Base-by-base conservation (phyloP, 2,797 vertebrate genomes). In the Paramormyrops hopkinsi region DNA sequence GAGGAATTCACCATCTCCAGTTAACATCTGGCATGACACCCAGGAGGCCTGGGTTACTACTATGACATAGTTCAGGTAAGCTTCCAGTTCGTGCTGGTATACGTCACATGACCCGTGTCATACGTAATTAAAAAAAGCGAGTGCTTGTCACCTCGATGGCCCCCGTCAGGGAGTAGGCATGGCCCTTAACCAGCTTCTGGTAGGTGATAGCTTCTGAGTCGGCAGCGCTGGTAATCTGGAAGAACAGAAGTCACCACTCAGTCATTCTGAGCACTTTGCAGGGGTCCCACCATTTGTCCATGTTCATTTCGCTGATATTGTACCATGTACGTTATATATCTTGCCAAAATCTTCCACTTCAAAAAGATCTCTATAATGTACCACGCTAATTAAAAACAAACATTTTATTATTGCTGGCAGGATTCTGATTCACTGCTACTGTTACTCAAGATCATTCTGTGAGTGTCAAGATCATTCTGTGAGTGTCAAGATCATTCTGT, bases 101-200 rank as follows among this genome's bases (percentile, higher is more conserved):
- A 37, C 11, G 4, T 73, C 65, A 73, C 12, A 73, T 53, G 25
- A 33, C n/a, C 9, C 2, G 0, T 19, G 46, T 25, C 89, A 93
- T 22, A 22, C 8, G 62, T 11, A 50, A 50, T 8, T 29, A 50
- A 37, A 8, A 8, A 11, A 37, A 12, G 46, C 41, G 1, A 41
- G 11, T 19, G 53, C n/a, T 14, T 37, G 12, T 25, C 91, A 96
- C 96, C 95, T 96, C 93, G 44, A 92, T 90, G 65, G 94, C 95
- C 11, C 94, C 95, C 0, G 96, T 97, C 85, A 97, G 88, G n/a
- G 96, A 96, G 90, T 97, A 97, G 2, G 96, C 96, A 41, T 97
- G 96, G 84, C 96, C 96, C 91, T 96, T 96, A 14, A 97, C 96
- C 83, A 96, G 95, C 91, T 96, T 96, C 53, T 91, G 91, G 69